phyloP scores from a whole-genome alignment of 2,888 invertebrate species.

The Resseliella maxima region DNA sequence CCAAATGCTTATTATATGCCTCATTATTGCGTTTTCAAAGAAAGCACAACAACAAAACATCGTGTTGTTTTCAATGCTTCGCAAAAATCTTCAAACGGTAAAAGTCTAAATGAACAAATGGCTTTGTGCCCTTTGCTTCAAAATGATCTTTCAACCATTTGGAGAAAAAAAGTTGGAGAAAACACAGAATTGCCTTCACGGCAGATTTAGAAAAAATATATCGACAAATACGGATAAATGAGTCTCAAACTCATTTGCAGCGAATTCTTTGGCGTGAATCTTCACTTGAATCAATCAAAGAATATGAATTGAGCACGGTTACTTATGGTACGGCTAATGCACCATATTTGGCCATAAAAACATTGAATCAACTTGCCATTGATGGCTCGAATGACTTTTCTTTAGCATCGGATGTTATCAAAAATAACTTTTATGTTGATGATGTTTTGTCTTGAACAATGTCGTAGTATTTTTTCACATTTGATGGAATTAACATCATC shows the following conservation, averaged over 20 bases:
- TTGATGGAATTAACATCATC: background rate
- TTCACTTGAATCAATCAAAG: background rate
- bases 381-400: background rate
- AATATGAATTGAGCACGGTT: conserved; percentile 13
- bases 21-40: conserved; percentile 31
- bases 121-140: conserved; percentile 57
- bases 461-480: background rate
- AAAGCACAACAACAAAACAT: conserved; percentile 57
- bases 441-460: background rate
- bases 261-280: background rate
- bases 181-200: conserved; percentile 26
- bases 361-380: background rate
- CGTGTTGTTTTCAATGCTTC: background rate
- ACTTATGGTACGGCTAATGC: conserved; percentile 57
- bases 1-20: conserved; percentile 5
- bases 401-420: background rate
- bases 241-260: background rate
- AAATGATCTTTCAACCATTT: background rate
- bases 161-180: background rate
- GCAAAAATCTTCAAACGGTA: conserved; percentile 19
- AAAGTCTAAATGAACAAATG: conserved; percentile 57
- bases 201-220: conserved; percentile 59
- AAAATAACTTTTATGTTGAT: background rate
- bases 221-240: conserved; percentile 56
- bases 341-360: conserved; percentile 54